Base-by-base conservation (phyloP, 1,140 invertebrate species). In the Cheumatopsyche charites region DNA sequence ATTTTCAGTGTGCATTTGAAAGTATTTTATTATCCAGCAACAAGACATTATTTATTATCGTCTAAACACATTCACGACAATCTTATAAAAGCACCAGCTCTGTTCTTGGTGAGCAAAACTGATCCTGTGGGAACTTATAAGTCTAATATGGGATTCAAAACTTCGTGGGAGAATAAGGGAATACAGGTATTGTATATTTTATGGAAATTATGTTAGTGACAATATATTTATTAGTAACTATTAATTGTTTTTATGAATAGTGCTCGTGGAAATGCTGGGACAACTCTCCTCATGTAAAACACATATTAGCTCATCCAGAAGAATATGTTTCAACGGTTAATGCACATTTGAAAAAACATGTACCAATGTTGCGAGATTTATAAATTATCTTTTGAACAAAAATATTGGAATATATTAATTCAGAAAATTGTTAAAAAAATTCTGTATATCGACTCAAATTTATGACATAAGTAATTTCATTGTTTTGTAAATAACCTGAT, bases 111-210 rank as follows among this genome's bases (percentile, higher is more conserved):
- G 6, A 66, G 63, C 26, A 66, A 66, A 12, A 45, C 42, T 36
- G 63, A 66, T 45, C 36, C 17, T 42, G 63, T 66, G 1, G 63
- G 63, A 43, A 11, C 63, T 1, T 11, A 6, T 13, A 2, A 43
- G 45, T n/a, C 42, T 1, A 45, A 23, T 23, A 4, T 1, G 19
- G n/a, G 1, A 3, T 45, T 66, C 42, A 47, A 23, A 17, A 47
- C 23, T 23, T 45, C 36, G 6, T 66, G 63, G 63, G 23, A 45
- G 41, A 66, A 66, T 45, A 43, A 42, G 41, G 63, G 63, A 66
- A 66, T 23, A 21, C 1, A 15, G 36, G 63, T 66, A 45, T 47
- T 42, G n/a, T n/a, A n/a, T n/a, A n/a, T n/a, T n/a, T n/a, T n/a
- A n/a, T n/a, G n/a, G n/a, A n/a, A n/a, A n/a, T 36, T 36, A 36